phyloP scores from a whole-genome alignment of 2,113 vertebrate species.

The Pterophyllum scalare region DNA sequence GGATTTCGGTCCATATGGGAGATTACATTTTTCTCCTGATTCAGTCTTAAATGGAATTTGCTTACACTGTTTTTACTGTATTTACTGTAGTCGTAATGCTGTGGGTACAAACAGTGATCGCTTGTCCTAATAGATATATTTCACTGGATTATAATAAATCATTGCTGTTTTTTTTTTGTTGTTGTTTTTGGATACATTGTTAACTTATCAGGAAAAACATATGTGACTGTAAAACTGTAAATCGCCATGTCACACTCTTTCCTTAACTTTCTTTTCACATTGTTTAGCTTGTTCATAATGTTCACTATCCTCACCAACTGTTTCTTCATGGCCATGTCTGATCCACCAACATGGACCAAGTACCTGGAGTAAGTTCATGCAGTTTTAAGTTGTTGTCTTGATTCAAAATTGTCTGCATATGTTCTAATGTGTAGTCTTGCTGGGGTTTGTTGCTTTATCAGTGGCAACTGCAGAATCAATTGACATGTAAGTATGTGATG shows the following conservation, averaged over 20 bases:
- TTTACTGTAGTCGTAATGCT: neutral
- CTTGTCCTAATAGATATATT: constrained; percentile 38
- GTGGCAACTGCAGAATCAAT: constrained; percentile 67
- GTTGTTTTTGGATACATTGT: neutral
- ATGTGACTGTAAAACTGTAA: neutral
- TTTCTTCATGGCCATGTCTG: constrained; percentile 97
- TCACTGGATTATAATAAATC: constrained; percentile 38
- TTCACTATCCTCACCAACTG: constrained; percentile 99
- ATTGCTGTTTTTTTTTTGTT: neutral
- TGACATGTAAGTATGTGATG: constrained; percentile 59
- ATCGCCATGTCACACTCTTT: neutral
- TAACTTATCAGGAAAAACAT: neutral
- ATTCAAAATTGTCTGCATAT: constrained; percentile 33
- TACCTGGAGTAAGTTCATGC: constrained; percentile 94
- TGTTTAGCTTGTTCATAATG: constrained; percentile 99
- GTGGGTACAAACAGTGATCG: neutral
- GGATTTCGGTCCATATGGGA: neutral
- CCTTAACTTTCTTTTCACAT: constrained; percentile 86
- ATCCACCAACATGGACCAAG: constrained; percentile 93
- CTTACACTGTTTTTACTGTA: neutral
- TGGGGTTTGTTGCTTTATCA: constrained; percentile 75
- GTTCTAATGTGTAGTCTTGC: constrained; percentile 71
- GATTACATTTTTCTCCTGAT: neutral
- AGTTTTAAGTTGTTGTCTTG: constrained; percentile 6
- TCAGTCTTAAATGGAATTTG: rapidly evolving